phyloP scores from a whole-genome alignment of 2,888 invertebrate species.

The Mythimna pallens region DNA sequence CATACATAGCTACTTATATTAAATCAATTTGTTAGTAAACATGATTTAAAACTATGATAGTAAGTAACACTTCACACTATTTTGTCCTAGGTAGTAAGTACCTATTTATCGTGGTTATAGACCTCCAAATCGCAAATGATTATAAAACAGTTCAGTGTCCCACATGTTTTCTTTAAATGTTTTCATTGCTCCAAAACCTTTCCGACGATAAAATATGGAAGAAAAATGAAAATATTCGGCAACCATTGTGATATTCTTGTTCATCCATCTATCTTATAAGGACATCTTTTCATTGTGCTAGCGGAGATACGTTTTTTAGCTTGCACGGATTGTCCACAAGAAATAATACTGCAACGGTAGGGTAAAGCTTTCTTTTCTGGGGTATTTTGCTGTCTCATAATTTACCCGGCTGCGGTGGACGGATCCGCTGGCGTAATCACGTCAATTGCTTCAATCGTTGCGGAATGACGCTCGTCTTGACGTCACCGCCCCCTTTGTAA shows the following conservation, averaged over 20 bases:
- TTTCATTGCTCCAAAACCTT: constrained; percentile 20
- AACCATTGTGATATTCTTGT: constrained; percentile 38
- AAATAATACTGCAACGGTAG: constrained; percentile 34
- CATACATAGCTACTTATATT: too few species aligned
- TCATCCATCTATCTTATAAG: constrained; percentile 23
- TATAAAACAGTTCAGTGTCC: neutral
- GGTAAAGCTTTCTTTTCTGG: constrained; percentile 39
- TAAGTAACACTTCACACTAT: too few species aligned
- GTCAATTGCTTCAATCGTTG: constrained; percentile 87
- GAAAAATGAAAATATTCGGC: constrained; percentile 40
- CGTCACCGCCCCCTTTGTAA: constrained; percentile 84
- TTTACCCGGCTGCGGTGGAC: constrained; percentile 56
- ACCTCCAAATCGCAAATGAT: constrained; percentile 17
- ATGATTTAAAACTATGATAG: too few species aligned
- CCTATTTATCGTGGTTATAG: neutral
- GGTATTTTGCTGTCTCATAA: constrained; percentile 43
- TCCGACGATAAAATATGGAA: constrained; percentile 16
- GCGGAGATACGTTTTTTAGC: constrained; percentile 14
- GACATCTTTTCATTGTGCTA: constrained; percentile 37
- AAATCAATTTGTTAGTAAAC: too few species aligned
- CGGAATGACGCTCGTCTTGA: constrained; percentile 83
- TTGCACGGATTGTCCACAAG: constrained; percentile 32
- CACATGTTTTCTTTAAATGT: constrained; percentile 15
- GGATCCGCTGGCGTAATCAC: constrained; percentile 78
- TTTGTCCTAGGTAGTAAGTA: too few species aligned